These are phyloP conservation scores for Festucalex cinctus DNA, from an alignment of 2,113 vertebrate species.

Conservation along the genomic window DNA sequence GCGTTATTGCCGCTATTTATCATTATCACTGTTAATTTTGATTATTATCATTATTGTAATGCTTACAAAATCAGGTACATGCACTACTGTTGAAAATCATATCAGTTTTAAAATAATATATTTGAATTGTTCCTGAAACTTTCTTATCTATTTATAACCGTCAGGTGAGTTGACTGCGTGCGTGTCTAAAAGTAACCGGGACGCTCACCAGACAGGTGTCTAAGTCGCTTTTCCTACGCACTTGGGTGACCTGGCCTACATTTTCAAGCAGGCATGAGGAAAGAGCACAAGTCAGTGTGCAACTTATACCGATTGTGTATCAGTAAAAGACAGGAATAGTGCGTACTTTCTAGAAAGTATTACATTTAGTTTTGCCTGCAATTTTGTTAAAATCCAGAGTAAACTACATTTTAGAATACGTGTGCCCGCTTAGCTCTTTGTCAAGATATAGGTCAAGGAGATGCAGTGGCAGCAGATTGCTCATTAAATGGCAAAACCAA, in stretches of 20 bases:
- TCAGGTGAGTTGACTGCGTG: constrained; percentile 26
- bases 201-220: constrained; percentile 52
- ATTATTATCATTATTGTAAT: too few relatives aligned
- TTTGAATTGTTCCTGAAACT: neutral
- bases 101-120: neutral
- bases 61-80: too few relatives aligned
- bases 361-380: too few relatives aligned
- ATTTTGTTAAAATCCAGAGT: too few relatives aligned
- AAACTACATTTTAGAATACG: neutral
- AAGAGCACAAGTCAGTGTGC: neutral
- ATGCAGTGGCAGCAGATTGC: constrained; percentile 66
- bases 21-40: too few relatives aligned
- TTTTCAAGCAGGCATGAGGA: constrained; percentile 23
- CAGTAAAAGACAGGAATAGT: neutral
- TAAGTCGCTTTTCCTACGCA: constrained; percentile 28
- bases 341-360: neutral
- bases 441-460: constrained; percentile 66
- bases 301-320: neutral
- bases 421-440: constrained; percentile 25
- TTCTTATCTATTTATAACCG: constrained; percentile 2
- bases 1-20: too few relatives aligned
- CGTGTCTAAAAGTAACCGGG: constrained; percentile 44
- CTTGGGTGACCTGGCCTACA: constrained; percentile 48
- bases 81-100: too few relatives aligned
- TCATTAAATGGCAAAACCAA: constrained; percentile 72